These are phyloP conservation scores for Axea sp. DNA, from an alignment of 2,888 invertebrate genomes.

Conservation along the genomic window DNA sequence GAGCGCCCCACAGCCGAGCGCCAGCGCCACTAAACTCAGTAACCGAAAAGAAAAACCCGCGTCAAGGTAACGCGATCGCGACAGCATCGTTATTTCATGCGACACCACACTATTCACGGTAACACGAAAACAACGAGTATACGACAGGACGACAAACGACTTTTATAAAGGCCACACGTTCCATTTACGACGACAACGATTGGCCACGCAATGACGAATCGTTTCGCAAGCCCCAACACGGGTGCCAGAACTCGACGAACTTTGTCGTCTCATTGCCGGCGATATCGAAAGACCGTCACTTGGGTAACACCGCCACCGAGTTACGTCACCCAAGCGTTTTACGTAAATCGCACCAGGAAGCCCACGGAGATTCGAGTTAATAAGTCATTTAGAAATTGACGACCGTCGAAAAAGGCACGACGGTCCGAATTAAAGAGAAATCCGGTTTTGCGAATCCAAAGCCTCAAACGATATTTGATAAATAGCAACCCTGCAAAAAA, in stretches of 20 bases:
- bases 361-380: conserved; percentile 23
- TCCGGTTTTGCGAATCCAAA: too few species aligned
- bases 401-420: conserved; percentile 69
- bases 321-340: conserved; percentile 65
- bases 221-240: conserved; percentile 48
- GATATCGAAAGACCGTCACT: conserved; percentile 57
- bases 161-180: conserved; percentile 56
- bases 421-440: too few species aligned
- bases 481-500: too few species aligned
- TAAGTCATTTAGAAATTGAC: conserved; percentile 38
- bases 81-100: conserved; percentile 49
- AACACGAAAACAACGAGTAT: conserved; percentile 14
- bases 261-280: conserved; percentile 53
- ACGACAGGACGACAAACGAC: conserved; percentile 16
- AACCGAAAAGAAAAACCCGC: conserved; percentile 16
- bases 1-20: too few species aligned
- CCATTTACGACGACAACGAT: conserved; percentile 28
- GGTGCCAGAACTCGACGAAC: conserved; percentile 20
- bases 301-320: conserved; percentile 63
- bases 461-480: too few species aligned
- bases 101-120: conserved; percentile 24
- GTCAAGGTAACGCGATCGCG: conserved; percentile 4
- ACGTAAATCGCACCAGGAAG: conserved; percentile 71
- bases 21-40: conserved; percentile 58
- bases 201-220: conserved; percentile 50